Percentiles rank a stretch among this genome's conserved stretches.
Conservation (phyloP, 2,888 invertebrate genomes). For the Strigamia transsilvanica region DNA sequence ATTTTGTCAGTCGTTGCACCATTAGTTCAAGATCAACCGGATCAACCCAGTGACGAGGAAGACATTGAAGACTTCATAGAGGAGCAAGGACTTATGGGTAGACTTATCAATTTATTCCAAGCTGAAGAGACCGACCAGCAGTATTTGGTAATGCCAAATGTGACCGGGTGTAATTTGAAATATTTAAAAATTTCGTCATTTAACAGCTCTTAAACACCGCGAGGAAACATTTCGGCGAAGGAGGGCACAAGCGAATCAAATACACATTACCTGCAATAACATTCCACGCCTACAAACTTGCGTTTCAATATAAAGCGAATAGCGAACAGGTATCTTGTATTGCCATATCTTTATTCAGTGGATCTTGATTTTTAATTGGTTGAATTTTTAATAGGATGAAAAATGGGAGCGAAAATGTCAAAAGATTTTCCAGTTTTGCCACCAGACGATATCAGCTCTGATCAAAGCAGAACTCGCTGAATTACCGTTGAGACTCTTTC, state of each 20-base stretch:
- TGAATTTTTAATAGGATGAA: conserved; percentile 74
- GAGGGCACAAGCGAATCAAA: conserved; percentile 86
- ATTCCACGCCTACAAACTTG: conserved; percentile 90
- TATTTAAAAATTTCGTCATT: background rate
- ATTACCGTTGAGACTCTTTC: conserved; percentile 88
- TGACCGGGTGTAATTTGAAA: conserved; percentile 61
- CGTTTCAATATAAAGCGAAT: conserved; percentile 80
- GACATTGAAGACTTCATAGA: conserved; percentile 96
- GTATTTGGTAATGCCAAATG: conserved; percentile 63
- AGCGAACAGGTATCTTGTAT: conserved; percentile 72
- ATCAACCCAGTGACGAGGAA: conserved; percentile 74
- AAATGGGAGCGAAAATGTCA: conserved; percentile 99
- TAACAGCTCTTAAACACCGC: conserved; percentile 83
- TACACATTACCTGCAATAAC: conserved; percentile 93
- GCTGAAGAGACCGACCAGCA: conserved; percentile 70
- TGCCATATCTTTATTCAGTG: background rate
- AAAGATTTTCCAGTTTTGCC: conserved; percentile 98
- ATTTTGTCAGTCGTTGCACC: conserved; percentile 83
- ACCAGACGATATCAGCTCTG: conserved; percentile 90
- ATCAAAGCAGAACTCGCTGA: conserved; percentile 96
- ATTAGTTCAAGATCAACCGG: conserved; percentile 83
- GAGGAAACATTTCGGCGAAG: conserved; percentile 87
- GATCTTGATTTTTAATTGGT: background rate
- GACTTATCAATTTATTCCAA: conserved; percentile 66
- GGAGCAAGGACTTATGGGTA: conserved; percentile 87